Evolutionary conservation across 1,140 invertebrate species (phyloP), one percentile per base, ranked within the genome.

Genomic region (Temnothorax nylanderi): DNA sequence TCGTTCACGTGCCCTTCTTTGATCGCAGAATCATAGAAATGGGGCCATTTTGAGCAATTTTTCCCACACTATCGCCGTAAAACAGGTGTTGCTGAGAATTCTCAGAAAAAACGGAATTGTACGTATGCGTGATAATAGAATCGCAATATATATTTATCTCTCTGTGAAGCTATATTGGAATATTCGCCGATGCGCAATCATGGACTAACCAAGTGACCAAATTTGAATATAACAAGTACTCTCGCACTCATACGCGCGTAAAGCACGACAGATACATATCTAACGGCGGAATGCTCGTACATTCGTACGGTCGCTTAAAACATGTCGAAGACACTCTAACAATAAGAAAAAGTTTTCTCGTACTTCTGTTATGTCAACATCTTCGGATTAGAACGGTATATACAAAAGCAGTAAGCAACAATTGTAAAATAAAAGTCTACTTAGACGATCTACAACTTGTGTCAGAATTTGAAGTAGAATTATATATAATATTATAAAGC

Each of bases 151-250:
- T 16, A 26, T 62, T 41, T 62, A 37, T 49, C 13, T 80, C n/a
- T 67, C 47, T 3, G 7, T 18, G n/a, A 18, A 65, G 47, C 85
- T 88, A 89, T 93, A 94, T 92, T 91, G 91, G 89, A 93, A 93
- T 94, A 94, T 92, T 94, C 92, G 90, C 87, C 90, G 86, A 90
- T 91, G 90, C 86, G 91, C 92, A 93, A 92, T 94, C 93, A 94
- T 90, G 91, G 93, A 93, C 93, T 93, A 92, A 91, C 93, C 91
- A 94, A 94, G 93, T 91, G 91, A 93, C 91, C 90, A 90, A 93
- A 95, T 95, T 95, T 95, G 93, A 95, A 95, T 94, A 94, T 94
- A 94, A 95, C 94, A 94, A 93, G 90, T 88, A 82, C 86, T 72
- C 51, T 26, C 32, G 34, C 62, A 93, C 91, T 93, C 90, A 92